Conservation (phyloP, 2,888 invertebrate species). For the Sphecodes monilicornis region DNA sequence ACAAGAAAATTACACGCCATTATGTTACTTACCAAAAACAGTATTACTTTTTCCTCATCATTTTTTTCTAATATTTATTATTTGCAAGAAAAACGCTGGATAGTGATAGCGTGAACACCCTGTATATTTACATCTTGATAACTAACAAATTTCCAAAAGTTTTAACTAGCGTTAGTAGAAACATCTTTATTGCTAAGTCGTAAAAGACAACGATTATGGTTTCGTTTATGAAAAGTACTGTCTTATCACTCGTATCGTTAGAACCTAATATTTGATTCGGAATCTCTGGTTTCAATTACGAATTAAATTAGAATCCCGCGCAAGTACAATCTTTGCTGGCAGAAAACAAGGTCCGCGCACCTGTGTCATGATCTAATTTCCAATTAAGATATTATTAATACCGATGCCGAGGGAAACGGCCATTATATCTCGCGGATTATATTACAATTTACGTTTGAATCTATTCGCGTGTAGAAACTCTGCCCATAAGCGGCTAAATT, state of each 20-base stretch:
- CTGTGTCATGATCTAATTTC: constrained; percentile 67
- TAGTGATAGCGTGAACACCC: too few species aligned
- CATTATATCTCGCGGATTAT: constrained; percentile 60
- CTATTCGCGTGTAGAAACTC: constrained; percentile 43
- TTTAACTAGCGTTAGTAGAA: background rate
- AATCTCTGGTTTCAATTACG: background rate
- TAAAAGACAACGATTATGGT: background rate
- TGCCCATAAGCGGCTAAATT: constrained; percentile 28
- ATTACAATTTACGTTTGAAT: constrained; percentile 67
- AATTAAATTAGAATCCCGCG: constrained; percentile 39
- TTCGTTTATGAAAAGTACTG: background rate
- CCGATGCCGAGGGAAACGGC: constrained; percentile 24
- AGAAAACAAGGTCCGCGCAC: constrained; percentile 56
- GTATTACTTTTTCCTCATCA: too few species aligned
- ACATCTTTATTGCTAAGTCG: background rate
- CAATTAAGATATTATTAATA: constrained; percentile 72
- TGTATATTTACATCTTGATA: background rate
- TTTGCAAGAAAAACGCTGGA: too few species aligned
- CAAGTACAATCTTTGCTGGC: constrained; percentile 17
- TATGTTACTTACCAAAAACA: too few species aligned
- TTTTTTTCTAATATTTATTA: too few species aligned
- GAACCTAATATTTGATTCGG: background rate
- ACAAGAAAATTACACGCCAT: too few species aligned
- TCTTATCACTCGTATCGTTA: background rate
- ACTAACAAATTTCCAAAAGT: background rate